Conservation (phyloP, 2,888 invertebrate species). For the Pheosia tremula region DNA sequence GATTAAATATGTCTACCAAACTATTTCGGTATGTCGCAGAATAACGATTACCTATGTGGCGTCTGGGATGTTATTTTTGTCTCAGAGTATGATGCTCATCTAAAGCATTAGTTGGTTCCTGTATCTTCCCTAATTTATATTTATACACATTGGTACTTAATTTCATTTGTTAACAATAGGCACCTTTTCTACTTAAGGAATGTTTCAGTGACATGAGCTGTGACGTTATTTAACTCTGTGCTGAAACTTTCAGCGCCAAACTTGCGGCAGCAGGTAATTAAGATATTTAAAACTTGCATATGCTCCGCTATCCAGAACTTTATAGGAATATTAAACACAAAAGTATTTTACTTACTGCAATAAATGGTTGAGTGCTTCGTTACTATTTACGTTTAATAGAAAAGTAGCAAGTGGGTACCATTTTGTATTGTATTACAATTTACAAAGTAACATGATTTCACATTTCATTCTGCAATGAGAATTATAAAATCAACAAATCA, state of each 20-base stretch:
- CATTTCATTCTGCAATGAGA: too few species aligned
- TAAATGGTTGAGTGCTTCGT: neutral
- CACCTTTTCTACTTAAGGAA: neutral
- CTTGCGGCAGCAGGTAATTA: slow-evolving; percentile 41
- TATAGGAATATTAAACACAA: slow-evolving; percentile 36
- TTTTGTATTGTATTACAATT: too few species aligned
- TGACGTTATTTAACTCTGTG: slow-evolving; percentile 19
- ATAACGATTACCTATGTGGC: neutral
- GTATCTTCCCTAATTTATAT: too few species aligned
- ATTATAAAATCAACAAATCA: too few species aligned
- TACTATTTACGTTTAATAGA: too few species aligned
- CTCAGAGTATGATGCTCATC: too few species aligned
- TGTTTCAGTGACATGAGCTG: neutral
- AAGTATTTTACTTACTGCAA: neutral
- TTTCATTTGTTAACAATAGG: slow-evolving; percentile 13
- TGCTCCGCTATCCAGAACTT: slow-evolving; percentile 33
- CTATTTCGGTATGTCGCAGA: neutral
- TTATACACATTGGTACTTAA: too few species aligned
- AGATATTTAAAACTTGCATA: slow-evolving; percentile 47
- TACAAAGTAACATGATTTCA: too few species aligned
- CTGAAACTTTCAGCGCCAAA: slow-evolving; percentile 27
- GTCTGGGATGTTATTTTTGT: neutral
- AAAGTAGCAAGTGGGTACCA: too few species aligned
- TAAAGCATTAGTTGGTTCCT: too few species aligned
- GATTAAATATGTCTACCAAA: slow-evolving; percentile 6